These are phyloP conservation scores for Dryomyza anilis DNA, from an alignment of 2,888 invertebrate genomes.

Conservation along the genomic window DNA sequence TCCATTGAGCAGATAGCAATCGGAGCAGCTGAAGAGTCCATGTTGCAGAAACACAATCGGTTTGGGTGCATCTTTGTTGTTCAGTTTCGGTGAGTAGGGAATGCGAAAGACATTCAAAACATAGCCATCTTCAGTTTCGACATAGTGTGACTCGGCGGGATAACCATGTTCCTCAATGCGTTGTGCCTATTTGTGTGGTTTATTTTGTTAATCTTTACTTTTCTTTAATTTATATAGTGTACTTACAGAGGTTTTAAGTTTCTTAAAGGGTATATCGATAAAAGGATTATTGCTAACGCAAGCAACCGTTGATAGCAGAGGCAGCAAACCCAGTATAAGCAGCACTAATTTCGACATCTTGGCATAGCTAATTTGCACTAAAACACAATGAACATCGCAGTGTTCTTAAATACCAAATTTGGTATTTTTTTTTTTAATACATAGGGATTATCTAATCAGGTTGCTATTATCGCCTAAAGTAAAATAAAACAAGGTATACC, in stretches of 20 bases:
- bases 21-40: constrained; percentile 72
- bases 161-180: constrained; percentile 62
- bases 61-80: constrained; percentile 53
- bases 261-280: constrained; percentile 46
- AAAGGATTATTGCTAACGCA: constrained; percentile 35
- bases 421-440: not conserved
- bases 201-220: no score
- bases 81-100: constrained; percentile 63
- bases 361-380: not conserved
- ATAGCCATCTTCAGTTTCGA: constrained; percentile 82
- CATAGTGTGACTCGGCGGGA: constrained; percentile 71
- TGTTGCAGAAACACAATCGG: constrained; percentile 76
- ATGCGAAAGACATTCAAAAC: constrained; percentile 82
- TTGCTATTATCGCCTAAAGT: not conserved
- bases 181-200: constrained; percentile 40
- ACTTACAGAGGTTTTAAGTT: constrained; percentile 31
- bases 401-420: not conserved
- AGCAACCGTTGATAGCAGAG: not conserved
- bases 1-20: constrained; percentile 74
- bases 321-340: not conserved
- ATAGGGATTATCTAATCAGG: not conserved
- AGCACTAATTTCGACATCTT: not conserved
- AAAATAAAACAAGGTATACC: no score
- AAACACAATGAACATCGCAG: not conserved
- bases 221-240: no score